These are phyloP conservation scores for Scaptomyza hsui DNA, from an alignment of 1,140 invertebrate species.

Conservation along the genomic window DNA sequence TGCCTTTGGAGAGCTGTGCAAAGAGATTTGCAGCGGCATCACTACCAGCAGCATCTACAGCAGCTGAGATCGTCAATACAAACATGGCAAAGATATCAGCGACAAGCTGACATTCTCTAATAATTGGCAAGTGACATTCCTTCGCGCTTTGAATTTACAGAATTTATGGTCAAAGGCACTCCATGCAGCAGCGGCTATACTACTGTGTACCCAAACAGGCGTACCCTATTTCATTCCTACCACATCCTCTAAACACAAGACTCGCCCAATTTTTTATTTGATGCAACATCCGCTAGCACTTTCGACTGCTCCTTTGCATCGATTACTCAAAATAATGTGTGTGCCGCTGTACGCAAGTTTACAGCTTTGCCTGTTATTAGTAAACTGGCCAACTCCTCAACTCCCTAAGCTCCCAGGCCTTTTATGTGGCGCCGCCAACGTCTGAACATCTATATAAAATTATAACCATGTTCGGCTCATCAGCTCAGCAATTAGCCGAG, in stretches of 20 bases:
- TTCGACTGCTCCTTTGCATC: conserved; percentile 32
- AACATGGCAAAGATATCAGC: conserved; percentile 81
- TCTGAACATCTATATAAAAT: conserved; percentile 41
- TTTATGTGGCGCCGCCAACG: conserved; percentile 62
- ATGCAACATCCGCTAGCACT: conserved; percentile 51
- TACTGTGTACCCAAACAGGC: conserved; percentile 14
- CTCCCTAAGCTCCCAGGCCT: conserved; percentile 27
- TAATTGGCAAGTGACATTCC: conserved; percentile 82
- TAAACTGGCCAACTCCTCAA: conserved; percentile 25
- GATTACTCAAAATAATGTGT: conserved; percentile 67
- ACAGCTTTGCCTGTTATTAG: conserved; percentile 57
- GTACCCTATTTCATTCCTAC: background rate
- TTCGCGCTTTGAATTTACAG: conserved; percentile 81
- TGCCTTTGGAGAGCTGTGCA: conserved; percentile 46
- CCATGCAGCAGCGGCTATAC: conserved; percentile 17
- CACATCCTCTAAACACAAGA: conserved; percentile 31
- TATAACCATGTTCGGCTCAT: conserved; percentile 64
- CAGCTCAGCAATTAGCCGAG: conserved; percentile 68
- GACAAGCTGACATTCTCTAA: conserved; percentile 81
- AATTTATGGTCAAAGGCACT: conserved; percentile 79
- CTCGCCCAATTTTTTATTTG: conserved; percentile 27
- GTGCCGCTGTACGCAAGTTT: conserved; percentile 68
- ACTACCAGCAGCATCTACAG: conserved; percentile 18
- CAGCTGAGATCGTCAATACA: conserved; percentile 78
- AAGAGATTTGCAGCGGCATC: conserved; percentile 24